Conservation (phyloP, 2,888 invertebrate genomes). For the Urechis unicinctus region DNA sequence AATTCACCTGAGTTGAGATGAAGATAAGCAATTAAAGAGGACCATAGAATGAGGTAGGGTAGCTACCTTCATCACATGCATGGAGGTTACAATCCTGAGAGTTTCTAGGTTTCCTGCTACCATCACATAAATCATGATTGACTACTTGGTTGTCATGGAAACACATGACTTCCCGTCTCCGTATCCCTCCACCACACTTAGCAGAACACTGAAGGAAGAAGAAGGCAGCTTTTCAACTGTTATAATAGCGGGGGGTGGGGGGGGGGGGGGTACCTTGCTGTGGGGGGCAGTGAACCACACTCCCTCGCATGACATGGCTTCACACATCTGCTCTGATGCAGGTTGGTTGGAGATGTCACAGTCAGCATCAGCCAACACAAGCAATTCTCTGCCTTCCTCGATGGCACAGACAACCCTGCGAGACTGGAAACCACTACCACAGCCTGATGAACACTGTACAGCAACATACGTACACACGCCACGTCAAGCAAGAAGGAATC, state of each 20-base stretch:
- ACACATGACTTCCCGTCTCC: conserved; percentile 66
- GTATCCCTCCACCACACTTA: conserved; percentile 58
- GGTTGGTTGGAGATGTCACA: conserved; percentile 11
- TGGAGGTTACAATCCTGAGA: conserved; percentile 28
- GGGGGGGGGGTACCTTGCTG: conserved; percentile 54
- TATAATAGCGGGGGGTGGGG: conserved; percentile 30
- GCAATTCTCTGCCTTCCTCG: conserved; percentile 23
- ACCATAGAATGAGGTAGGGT: no score
- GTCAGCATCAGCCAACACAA: conserved; percentile 7
- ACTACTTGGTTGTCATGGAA: conserved; percentile 45
- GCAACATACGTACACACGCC: no score
- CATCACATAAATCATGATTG: conserved; percentile 52
- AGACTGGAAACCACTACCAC: conserved; percentile 39
- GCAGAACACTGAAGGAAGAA: conserved; percentile 53
- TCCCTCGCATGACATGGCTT: conserved; percentile 53
- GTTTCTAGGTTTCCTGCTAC: conserved; percentile 59
- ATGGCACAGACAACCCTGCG: conserved; percentile 40
- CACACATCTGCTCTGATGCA: conserved; percentile 11
- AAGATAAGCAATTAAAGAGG: no score
- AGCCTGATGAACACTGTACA: conserved; percentile 39
- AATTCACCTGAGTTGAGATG: no score
- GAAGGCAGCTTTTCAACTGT: not conserved
- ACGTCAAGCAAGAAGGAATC: no score
- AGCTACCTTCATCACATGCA: conserved; percentile 21
- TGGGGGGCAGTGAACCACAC: conserved; percentile 81